Base-by-base conservation (phyloP, 2,888 invertebrate species). In the Ormyrus rosae region DNA sequence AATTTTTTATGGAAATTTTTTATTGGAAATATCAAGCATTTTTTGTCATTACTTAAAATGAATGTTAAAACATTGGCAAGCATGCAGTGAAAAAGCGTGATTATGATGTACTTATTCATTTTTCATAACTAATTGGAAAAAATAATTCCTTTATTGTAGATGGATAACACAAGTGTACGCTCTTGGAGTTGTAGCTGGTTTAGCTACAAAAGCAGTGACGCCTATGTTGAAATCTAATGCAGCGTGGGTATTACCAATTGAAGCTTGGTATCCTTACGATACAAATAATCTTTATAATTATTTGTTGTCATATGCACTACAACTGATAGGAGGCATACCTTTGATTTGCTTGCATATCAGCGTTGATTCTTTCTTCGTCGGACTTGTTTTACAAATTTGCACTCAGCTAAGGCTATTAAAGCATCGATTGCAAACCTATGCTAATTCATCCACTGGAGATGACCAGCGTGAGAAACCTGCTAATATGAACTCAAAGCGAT, bases 241-340 rank as follows among this genome's bases (percentile, higher is more conserved):
- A 48, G 34, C 58, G 19, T 78, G 64, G 69, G 55, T 63, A 48
- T 75, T 82, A 46, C 80, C 80, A 4, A 58, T 82, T 19, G 68
- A 72, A n/a, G 71, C 63, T 34, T 80, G 82, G 80, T 82, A 80
- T 75, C 82, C 82, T 3, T 82, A 82, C 9, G 10, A 67, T n/a
- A 64, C 55, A 50, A 64, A 74, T n/a, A 74, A 67, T 56, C 5
- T 58, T 6, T 4, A 8, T 11, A 70, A 48, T 56, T 82, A 74
- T 48, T 71, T 82, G 10, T 11, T 75, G 9, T 13, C 74, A 5
- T 82, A 82, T n/a, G 13, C 56, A 56, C 71, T 58, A 45, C 78
- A 82, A 74, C 8, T 80, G 2, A 9, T 80, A 6, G 78, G 74
- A 9, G 82, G 82, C 9, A n/a, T 80, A 58, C 78, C 82, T 7